Evolutionary conservation across 53 echinoderm and acorn worm species (phyloP).

Genomic region (Zoroaster sp.): DNA sequence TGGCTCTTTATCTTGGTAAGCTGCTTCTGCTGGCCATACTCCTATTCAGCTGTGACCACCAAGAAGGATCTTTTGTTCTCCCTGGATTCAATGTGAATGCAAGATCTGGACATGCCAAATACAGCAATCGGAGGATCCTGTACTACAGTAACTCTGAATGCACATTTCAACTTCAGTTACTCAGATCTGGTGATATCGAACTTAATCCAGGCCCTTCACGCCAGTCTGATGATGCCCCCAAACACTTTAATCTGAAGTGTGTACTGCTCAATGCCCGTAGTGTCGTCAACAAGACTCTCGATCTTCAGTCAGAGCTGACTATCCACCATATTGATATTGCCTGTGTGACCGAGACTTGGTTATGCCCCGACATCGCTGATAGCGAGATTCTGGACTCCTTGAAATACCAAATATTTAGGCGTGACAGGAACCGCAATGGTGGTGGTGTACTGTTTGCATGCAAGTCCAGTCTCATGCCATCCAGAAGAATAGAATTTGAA

Average conservation of each 20-base stretch:
- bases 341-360: too few species aligned
- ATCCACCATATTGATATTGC: too few species aligned
- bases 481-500: too few species aligned
- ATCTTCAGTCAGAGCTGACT: too few species aligned
- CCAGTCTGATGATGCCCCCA: too few species aligned
- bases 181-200: neutral
- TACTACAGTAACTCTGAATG: constrained; percentile 14
- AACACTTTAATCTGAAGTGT: too few species aligned
- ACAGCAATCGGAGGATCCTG: neutral
- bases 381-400: neutral
- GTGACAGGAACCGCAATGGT: neutral
- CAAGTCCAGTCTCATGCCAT: neutral
- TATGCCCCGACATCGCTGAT: neutral
- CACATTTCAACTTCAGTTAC: constrained; percentile 9
- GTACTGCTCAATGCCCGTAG: too few species aligned
- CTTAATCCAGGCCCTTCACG: too few species aligned
- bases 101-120: constrained; percentile 16
- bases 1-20: too few species aligned
- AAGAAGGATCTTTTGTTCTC: constrained; percentile 5
- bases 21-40: constrained; percentile 13
- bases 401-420: neutral
- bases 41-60: constrained; percentile 12
- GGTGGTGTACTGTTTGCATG: neutral
- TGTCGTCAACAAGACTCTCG: too few species aligned
- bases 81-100: constrained; percentile 6